Percentiles rank a stretch among this genome's conserved stretches.
phyloP scores from a whole-genome alignment of 1,140 invertebrate genomes.

The Cecropterus lyciades region DNA sequence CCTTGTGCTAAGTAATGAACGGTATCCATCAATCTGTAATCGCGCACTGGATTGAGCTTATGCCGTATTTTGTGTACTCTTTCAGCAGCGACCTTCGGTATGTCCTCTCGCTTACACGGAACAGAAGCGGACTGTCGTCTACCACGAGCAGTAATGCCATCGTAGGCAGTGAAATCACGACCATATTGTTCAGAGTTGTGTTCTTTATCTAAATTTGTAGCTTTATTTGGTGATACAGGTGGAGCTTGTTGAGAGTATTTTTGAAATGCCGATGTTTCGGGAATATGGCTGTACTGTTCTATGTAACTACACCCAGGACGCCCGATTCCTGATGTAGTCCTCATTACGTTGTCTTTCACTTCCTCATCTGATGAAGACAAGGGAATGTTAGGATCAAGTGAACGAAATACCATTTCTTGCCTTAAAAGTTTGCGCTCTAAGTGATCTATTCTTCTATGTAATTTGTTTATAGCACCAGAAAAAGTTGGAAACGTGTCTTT shows the following conservation, averaged over 20 bases:
- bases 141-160: slow-evolving; percentile 71
- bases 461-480: slow-evolving; percentile 48
- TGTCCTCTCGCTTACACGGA: slow-evolving; percentile 69
- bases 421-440: slow-evolving; percentile 68
- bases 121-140: slow-evolving; percentile 71
- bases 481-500: slow-evolving; percentile 47
- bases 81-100: slow-evolving; percentile 67
- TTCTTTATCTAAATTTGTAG: slow-evolving; percentile 71
- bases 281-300: slow-evolving; percentile 73
- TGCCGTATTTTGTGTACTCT: slow-evolving; percentile 75
- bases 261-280: slow-evolving; percentile 76
- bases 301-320: slow-evolving; percentile 74
- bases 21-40: slow-evolving; percentile 78
- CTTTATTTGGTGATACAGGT: slow-evolving; percentile 63
- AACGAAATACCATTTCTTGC: slow-evolving; percentile 73
- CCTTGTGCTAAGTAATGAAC: slow-evolving; percentile 79
- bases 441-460: slow-evolving; percentile 66
- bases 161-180: slow-evolving; percentile 74
- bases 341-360: slow-evolving; percentile 51
- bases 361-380: slow-evolving; percentile 67
- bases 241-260: slow-evolving; percentile 62
- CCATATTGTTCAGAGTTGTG: slow-evolving; percentile 77
- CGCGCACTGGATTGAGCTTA: slow-evolving; percentile 73
- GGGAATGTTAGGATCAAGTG: slow-evolving; percentile 55
- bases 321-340: slow-evolving; percentile 41